Evolutionary conservation across 2,113 vertebrate genomes (phyloP), one percentile per base, ranked within the genome.

Genomic region (Rissa tridactyla): DNA sequence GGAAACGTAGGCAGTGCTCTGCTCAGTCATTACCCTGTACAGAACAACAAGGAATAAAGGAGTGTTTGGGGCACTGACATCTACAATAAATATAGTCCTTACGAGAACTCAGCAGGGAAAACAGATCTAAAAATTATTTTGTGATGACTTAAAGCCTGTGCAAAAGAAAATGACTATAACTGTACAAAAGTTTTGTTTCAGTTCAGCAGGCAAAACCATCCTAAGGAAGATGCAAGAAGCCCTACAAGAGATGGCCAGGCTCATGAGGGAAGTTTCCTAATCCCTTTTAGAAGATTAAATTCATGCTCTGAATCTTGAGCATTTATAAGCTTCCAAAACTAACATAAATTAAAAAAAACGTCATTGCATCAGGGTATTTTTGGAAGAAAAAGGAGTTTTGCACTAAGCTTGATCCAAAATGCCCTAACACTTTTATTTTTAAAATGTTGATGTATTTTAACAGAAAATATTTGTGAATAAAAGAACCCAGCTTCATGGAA

Each of bases 1-100:
- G 38, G 44, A 81, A 58, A 58, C 0, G 0, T 5, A 38, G 18
- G 17, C 47, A 27, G 29, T 15, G 42, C 44, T 52, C 23, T 1
- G 6, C 61, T 30, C 54, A 51, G 60, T 36, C 36, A 11, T 44
- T 58, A n/a, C 16, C 18, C 23, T n/a, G 23, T 9, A 69, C 27
- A 40, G 21, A 78, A 36, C 51, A 60, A 42, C 0, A 4, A 32
- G 32, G 34, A 73, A 51, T 38, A 38, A 82, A 38, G 38, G 18
- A 30, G 64, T 42, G 42, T 36, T 34, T 36, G 18, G 14, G 52
- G 25, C 25, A 57, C 26, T 25, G 29, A 54, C 70, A 49, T 38
- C 65, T 58, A 54, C 36, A 10, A 14, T 85, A 58, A 80, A 70
- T 26, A 60, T 27, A 47, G 22, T 64, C 26, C 29, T 20, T 32